These are phyloP conservation scores for Rotaria sp. DNA, from an alignment of 2,888 invertebrate species.

Conservation along the genomic window DNA sequence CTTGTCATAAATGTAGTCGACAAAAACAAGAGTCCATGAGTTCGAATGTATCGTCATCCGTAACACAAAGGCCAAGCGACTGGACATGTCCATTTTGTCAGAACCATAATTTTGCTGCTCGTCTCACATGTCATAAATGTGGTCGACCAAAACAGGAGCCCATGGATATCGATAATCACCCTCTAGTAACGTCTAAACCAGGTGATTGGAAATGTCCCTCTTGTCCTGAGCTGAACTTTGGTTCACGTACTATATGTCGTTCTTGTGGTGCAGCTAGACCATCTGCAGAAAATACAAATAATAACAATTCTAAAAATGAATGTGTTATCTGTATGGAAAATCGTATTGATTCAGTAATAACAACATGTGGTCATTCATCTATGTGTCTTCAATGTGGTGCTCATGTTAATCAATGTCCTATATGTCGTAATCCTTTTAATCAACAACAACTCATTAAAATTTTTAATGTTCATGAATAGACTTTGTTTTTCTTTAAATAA, in stretches of 20 bases:
- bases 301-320: not conserved
- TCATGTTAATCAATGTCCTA: not conserved
- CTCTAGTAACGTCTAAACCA: not conserved
- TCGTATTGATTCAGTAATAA: not conserved
- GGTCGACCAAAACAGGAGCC: not conserved
- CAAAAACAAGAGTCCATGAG: not conserved
- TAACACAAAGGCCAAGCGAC: not conserved
- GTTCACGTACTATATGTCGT: slow-evolving; percentile 5
- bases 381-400: not conserved
- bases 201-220: slow-evolving; percentile 5
- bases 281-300: not conserved
- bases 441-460: not conserved
- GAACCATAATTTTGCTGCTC: not conserved
- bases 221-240: not conserved
- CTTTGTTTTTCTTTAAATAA: not conserved
- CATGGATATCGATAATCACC: not conserved
- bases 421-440: not conserved
- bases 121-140: not conserved
- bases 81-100: not conserved
- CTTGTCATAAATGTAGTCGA: not conserved
- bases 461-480: not conserved
- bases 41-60: not conserved
- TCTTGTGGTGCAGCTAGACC: not conserved
- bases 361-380: slow-evolving; percentile 10
- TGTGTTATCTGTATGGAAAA: not conserved